Evolutionary conservation across 2,888 invertebrate genomes (phyloP), one percentile per base, ranked within the genome.

Genomic region (Lycia hirtaria): DNA sequence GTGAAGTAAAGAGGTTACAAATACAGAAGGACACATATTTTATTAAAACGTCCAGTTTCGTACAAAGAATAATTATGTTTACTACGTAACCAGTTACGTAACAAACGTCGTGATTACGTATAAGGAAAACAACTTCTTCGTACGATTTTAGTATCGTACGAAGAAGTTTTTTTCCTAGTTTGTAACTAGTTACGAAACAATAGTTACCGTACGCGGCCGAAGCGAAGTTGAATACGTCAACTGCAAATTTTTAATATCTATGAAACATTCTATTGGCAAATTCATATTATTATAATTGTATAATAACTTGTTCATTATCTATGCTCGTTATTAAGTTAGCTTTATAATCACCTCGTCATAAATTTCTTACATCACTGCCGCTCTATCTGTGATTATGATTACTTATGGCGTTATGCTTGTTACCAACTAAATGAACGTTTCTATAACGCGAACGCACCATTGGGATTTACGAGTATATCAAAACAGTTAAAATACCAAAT

Each of bases 401-500:
- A 49, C 14, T 32, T 33, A 33, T 24, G 37, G 12, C 20, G 22
- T 41, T 41, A 30, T 44, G 43, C 56, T 50, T 50, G 50, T 47
- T 47, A 51, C 47, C 41, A 51, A 17, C 30, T 14, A 22, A 40
- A 52, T 33, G 50, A 44, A 45, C 47, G 49, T 45, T 45, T 35
- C 41, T 22, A 49, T 51, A 55, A 56, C 43, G 57, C 59, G 54
- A 67, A 62, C 62, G 62, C 45, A 59, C 65, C 64, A 62, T 65
- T 73, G 64, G 66, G 73, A 72, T 69, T 69, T 69, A n/a, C n/a
- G n/a, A n/a, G n/a, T n/a, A 72, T 79, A 79, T 75, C 71, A 72
- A 71, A 75, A 74, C 71, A 69, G 72, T 77, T 67, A 72, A 83
- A 85, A 83, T 62, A 71, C 87, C 83, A 81, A 80, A 81, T 79